Evolutionary conservation across 2,797 vertebrate species (phyloP).

Genomic region (Platalea minor): DNA sequence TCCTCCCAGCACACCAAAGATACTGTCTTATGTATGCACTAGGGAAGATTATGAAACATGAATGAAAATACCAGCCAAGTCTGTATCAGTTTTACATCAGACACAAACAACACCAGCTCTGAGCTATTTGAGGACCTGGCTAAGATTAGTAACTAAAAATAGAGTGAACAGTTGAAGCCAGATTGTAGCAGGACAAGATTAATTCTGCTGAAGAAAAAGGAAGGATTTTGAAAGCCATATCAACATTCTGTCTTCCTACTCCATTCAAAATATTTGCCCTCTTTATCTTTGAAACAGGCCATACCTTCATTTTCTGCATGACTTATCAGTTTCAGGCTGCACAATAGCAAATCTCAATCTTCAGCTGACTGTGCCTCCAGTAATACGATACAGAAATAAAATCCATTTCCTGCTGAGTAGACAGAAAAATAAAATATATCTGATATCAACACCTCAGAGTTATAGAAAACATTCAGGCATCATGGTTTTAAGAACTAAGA

Average conservation of each 20-base stretch:
- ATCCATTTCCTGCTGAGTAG: conserved; percentile 6
- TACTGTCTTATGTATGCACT: background rate
- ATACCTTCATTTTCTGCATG: background rate
- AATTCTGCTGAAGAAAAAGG: conserved; percentile 19
- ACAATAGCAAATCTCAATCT: background rate
- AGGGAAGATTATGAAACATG: conserved; percentile 43
- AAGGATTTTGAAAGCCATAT: conserved; percentile 18
- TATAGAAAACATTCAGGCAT: background rate
- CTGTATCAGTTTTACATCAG: conserved; percentile 54
- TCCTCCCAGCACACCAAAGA: background rate
- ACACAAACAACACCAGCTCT: conserved; percentile 54
- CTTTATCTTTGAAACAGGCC: background rate
- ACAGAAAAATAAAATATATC: background rate
- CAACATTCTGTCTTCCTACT: background rate
- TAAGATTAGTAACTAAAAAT: conserved; percentile 50
- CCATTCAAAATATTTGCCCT: background rate
- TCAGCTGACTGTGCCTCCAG: background rate
- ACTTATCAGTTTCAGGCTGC: background rate
- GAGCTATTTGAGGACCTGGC: conserved; percentile 53
- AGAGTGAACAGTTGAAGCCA: conserved; percentile 29
- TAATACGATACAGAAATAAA: conserved; percentile 13
- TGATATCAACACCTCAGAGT: background rate
- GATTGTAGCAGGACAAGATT: conserved; percentile 36
- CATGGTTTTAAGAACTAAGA: background rate
- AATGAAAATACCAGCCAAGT: conserved; percentile 51